These are phyloP conservation scores for Yoshiicerus persimilis DNA, from an alignment of 1,140 invertebrate genomes.

Conservation along the genomic window DNA sequence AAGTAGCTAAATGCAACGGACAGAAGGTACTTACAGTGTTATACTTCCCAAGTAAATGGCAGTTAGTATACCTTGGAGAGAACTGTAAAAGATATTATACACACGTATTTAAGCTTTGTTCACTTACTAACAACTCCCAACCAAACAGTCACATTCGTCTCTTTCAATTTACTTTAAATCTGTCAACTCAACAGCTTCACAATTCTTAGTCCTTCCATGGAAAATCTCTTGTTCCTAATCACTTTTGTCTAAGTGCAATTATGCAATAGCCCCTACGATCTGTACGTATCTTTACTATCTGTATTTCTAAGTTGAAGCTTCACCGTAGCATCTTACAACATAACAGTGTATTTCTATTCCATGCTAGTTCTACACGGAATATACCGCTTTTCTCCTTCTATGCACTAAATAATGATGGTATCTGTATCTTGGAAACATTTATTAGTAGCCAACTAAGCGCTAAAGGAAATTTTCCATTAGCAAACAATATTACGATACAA, in stretches of 20 bases:
- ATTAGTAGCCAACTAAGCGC: neutral
- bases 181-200: constrained; percentile 5
- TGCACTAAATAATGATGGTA: too few relatives aligned
- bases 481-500: neutral
- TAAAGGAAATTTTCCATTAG: neutral
- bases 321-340: neutral
- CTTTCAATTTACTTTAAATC: constrained; percentile 23
- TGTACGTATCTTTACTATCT: neutral
- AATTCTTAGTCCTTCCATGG: neutral
- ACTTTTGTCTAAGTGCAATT: constrained; percentile 2
- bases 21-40: neutral
- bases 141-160: constrained; percentile 2
- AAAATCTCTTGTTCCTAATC: neutral
- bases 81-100: neutral
- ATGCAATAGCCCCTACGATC: too few relatives aligned
- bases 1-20: neutral
- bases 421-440: neutral
- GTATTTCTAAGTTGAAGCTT: neutral
- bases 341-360: too few relatives aligned
- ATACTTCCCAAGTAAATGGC: neutral
- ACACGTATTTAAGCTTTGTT: neutral
- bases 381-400: too few relatives aligned
- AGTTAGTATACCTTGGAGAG: neutral
- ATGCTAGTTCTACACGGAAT: too few relatives aligned
- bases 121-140: neutral